phyloP scores from a whole-genome alignment of 2,888 invertebrate genomes.

The Meteorus colon region DNA sequence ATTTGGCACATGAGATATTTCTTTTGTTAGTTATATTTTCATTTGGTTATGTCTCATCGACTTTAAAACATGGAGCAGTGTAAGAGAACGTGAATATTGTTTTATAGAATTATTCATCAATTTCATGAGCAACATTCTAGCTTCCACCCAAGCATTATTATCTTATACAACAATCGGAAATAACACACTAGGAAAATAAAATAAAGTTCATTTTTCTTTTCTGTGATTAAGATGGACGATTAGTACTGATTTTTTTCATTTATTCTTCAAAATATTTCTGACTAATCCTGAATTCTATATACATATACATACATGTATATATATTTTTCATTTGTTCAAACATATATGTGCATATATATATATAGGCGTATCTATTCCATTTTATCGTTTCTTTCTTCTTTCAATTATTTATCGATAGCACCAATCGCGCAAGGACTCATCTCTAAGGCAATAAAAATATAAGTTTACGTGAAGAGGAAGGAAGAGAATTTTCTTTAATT shows the following conservation, averaged over 20 bases:
- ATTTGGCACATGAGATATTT: conserved; percentile 40
- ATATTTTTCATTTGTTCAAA: conserved; percentile 17
- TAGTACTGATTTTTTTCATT: conserved; percentile 29
- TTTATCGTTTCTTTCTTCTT: conserved; percentile 16
- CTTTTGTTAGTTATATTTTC: conserved; percentile 14
- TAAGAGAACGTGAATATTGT: background rate
- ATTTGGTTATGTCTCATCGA: background rate
- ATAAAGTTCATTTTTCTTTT: background rate
- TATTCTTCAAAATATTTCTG: conserved; percentile 39
- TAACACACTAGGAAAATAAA: conserved; percentile 13
- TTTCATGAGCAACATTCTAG: conserved; percentile 22
- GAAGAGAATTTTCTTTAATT: conserved; percentile 37
- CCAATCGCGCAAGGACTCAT: conserved; percentile 45
- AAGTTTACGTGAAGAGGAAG: conserved; percentile 33
- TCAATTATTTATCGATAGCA: conserved; percentile 21
- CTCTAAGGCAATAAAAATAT: conserved; percentile 49
- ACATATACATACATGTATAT: conserved; percentile 22
- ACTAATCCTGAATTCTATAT: conserved; percentile 26
- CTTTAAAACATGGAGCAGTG: background rate
- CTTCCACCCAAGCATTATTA: background rate
- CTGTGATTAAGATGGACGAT: conserved; percentile 16
- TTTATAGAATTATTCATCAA: background rate
- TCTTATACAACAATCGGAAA: background rate
- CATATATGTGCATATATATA: conserved; percentile 26
- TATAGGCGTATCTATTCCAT: conserved; percentile 28